Conservation (phyloP, 2,113 vertebrate genomes). For the Dromas ardeola region DNA sequence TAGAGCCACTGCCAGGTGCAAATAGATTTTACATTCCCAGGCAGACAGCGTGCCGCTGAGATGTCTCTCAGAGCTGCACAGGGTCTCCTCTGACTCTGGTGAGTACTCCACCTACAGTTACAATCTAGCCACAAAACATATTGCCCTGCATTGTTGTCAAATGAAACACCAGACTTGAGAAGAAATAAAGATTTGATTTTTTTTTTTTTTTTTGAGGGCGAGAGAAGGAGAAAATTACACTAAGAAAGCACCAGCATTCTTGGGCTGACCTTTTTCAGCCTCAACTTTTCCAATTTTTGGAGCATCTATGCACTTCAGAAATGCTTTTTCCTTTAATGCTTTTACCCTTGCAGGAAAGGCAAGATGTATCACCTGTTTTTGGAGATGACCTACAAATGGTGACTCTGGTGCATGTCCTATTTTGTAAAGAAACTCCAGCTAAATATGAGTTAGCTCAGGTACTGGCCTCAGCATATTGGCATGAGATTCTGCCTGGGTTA, state of each 20-base stretch:
- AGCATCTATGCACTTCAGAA: not conserved
- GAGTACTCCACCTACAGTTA: not conserved
- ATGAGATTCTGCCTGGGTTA: not conserved
- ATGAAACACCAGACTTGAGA: not conserved
- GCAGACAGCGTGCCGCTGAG: not conserved
- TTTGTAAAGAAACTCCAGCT: not conserved
- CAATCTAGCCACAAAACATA: not conserved
- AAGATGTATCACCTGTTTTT: not conserved
- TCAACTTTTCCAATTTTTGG: not conserved
- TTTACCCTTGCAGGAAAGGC: not conserved
- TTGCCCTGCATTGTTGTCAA: not conserved
- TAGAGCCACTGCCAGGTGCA: not conserved
- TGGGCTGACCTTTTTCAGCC: not conserved
- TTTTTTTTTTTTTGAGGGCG: too few relatives aligned
- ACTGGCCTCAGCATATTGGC: not conserved
- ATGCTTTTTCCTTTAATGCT: not conserved
- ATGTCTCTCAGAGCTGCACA: rapidly evolving
- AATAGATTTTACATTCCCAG: not conserved
- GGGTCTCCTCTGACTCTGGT: not conserved
- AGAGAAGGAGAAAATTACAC: not conserved
- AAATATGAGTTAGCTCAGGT: not conserved
- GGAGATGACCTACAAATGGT: not conserved
- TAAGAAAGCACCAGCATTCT: not conserved
- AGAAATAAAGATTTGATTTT: not conserved
- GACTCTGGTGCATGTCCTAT: not conserved